These are phyloP conservation scores for Gadopsis marmoratus DNA, from an alignment of 2,797 vertebrate species.

Conservation along the genomic window DNA sequence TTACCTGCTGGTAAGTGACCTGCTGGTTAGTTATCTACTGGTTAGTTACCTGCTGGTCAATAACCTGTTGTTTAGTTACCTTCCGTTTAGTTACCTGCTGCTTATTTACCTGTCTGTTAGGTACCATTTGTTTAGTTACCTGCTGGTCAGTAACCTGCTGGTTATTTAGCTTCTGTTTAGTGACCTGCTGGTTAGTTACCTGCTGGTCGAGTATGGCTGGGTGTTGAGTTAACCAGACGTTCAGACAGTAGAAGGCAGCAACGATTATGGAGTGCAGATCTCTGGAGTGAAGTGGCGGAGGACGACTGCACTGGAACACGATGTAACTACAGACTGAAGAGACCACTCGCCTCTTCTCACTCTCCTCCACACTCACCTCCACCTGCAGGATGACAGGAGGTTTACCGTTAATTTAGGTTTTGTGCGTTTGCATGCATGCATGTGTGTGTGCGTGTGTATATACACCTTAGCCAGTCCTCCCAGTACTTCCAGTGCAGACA, in stretches of 20 bases:
- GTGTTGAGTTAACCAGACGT: conserved; percentile 92
- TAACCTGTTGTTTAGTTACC: not conserved
- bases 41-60: not conserved
- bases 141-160: not conserved
- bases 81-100: not conserved
- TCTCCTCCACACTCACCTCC: conserved; percentile 86
- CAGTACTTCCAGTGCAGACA: conserved; percentile 91
- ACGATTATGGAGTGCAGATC: conserved; percentile 97
- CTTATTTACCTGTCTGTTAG: not conserved
- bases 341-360: conserved; percentile 87
- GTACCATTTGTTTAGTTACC: not conserved
- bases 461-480: conserved; percentile 68
- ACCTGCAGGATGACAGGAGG: conserved; percentile 79
- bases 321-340: conserved; percentile 92
- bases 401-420: not conserved
- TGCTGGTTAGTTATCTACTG: not conserved
- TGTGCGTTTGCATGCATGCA: not conserved
- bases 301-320: conserved; percentile 93
- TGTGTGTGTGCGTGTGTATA: conserved; percentile 1
- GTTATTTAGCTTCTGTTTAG: conserved; percentile 65
- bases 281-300: conserved; percentile 92
- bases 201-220: conserved; percentile 88
- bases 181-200: conserved; percentile 24
- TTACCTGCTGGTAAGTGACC: too few species aligned
- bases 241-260: conserved; percentile 94